phyloP scores from a whole-genome alignment of 2,888 invertebrate species.

The Drosophila nigricruria region DNA sequence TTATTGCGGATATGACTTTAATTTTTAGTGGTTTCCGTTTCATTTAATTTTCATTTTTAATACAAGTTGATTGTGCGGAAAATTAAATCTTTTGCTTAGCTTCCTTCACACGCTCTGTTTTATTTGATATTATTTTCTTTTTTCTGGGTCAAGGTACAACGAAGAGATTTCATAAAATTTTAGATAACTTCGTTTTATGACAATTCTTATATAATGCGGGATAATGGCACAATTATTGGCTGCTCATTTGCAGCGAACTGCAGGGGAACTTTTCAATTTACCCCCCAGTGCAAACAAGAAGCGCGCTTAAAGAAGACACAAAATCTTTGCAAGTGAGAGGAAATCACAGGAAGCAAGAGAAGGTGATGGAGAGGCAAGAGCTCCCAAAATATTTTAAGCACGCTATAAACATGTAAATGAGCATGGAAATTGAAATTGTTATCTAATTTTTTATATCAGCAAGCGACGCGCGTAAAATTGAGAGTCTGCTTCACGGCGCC shows the following conservation, averaged over 20 bases:
- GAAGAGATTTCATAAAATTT: slow-evolving; percentile 38
- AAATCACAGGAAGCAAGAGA: slow-evolving; percentile 55
- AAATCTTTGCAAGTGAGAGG: slow-evolving; percentile 50
- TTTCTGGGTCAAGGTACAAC: slow-evolving; percentile 30
- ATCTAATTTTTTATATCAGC: slow-evolving; percentile 80
- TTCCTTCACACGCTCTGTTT: slow-evolving; percentile 13
- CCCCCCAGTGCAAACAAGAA: slow-evolving; percentile 58
- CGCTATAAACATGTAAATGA: slow-evolving; percentile 83
- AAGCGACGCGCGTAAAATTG: slow-evolving; percentile 63
- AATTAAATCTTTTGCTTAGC: slow-evolving; percentile 53
- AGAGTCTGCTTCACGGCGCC: slow-evolving; percentile 42
- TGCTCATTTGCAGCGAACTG: slow-evolving; percentile 55
- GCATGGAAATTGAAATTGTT: slow-evolving; percentile 84
- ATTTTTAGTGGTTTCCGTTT: slow-evolving; percentile 63
- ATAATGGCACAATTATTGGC: slow-evolving; percentile 74
- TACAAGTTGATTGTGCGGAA: slow-evolving; percentile 70
- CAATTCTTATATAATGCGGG: slow-evolving; percentile 51
- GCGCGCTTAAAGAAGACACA: slow-evolving; percentile 70
- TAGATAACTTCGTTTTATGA: slow-evolving; percentile 65
- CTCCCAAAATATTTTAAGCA: slow-evolving; percentile 73
- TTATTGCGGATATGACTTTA: slow-evolving; percentile 67
- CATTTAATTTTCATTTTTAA: slow-evolving; percentile 63
- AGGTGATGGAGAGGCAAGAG: neutral
- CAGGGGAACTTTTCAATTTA: slow-evolving; percentile 71
- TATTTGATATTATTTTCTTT: neutral